These are phyloP conservation scores for Pantelozetes paolii DNA, from an alignment of 2,888 invertebrate species.

Conservation along the genomic window DNA sequence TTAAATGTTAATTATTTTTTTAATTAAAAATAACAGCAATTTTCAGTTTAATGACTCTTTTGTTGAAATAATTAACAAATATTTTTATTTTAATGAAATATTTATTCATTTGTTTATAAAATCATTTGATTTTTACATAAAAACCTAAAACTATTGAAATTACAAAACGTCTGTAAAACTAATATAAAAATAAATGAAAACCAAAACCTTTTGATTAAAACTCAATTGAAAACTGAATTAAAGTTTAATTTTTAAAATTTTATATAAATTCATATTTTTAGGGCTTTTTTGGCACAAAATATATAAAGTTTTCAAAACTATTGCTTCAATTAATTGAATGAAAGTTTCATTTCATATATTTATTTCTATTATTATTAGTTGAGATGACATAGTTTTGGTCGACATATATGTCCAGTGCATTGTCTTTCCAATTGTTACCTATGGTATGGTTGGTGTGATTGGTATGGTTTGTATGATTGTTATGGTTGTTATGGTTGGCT, in stretches of 20 bases:
- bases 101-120: not conserved
- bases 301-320: slow-evolving; percentile 5
- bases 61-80: not conserved
- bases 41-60: slow-evolving; percentile 2
- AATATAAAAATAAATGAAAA: too few relatives aligned
- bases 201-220: too few relatives aligned
- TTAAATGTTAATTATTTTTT: too few relatives aligned
- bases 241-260: not conserved
- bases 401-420: slow-evolving; percentile 93
- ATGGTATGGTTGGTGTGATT: too few relatives aligned
- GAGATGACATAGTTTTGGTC: slow-evolving; percentile 67
- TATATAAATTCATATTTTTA: not conserved
- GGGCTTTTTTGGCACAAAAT: slow-evolving; percentile 29
- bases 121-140: too few relatives aligned
- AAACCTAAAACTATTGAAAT: too few relatives aligned
- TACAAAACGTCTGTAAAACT: too few relatives aligned
- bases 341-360: slow-evolving; percentile 1
- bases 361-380: slow-evolving; percentile 23
- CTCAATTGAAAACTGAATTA: not conserved
- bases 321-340: not conserved
- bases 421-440: slow-evolving; percentile 75
- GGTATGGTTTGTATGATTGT: too few relatives aligned
- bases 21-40: too few relatives aligned
- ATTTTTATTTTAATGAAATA: not conserved
- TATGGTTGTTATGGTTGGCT: too few relatives aligned